Evolutionary conservation across 2,113 vertebrate species (phyloP).

Genomic region (Xyrauchen texanus): DNA sequence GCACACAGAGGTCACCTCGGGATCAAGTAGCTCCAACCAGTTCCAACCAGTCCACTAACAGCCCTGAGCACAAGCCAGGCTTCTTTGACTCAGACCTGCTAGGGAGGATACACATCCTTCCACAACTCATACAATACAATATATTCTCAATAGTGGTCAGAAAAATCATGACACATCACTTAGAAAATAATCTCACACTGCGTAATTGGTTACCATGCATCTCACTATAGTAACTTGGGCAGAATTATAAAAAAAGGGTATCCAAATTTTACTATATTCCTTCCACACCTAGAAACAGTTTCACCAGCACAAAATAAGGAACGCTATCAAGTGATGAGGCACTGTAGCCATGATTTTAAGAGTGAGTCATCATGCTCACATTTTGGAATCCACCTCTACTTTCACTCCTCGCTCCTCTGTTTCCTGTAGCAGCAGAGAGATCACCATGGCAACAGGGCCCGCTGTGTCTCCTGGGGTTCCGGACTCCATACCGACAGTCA

Average conservation of each 20-base stretch:
- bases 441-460: slow-evolving; percentile 85
- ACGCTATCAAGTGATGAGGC: background rate
- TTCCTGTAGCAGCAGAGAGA: slow-evolving; percentile 89
- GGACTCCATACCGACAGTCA: slow-evolving; percentile 79
- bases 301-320: background rate
- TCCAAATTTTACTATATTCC: background rate
- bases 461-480: slow-evolving; percentile 62
- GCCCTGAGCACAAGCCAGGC: slow-evolving; percentile 84
- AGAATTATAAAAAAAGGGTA: too few relatives aligned
- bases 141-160: background rate
- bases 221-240: background rate
- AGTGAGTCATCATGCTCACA: slow-evolving; percentile 63
- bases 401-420: slow-evolving; percentile 81
- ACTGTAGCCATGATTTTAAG: background rate
- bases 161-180: too few relatives aligned
- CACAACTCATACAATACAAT: background rate
- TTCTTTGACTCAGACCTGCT: slow-evolving; percentile 76
- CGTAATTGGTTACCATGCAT: background rate
- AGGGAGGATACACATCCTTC: slow-evolving; percentile 4
- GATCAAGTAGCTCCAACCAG: slow-evolving; percentile 93
- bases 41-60: slow-evolving; percentile 96
- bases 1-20: slow-evolving; percentile 88
- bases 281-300: slow-evolving; percentile 32
- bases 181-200: too few relatives aligned
- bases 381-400: slow-evolving; percentile 77